Percentiles rank a stretch among this genome's conserved stretches.
Evolutionary conservation across 1,140 invertebrate genomes (phyloP).

Genomic region (Plectus sambesii): DNA sequence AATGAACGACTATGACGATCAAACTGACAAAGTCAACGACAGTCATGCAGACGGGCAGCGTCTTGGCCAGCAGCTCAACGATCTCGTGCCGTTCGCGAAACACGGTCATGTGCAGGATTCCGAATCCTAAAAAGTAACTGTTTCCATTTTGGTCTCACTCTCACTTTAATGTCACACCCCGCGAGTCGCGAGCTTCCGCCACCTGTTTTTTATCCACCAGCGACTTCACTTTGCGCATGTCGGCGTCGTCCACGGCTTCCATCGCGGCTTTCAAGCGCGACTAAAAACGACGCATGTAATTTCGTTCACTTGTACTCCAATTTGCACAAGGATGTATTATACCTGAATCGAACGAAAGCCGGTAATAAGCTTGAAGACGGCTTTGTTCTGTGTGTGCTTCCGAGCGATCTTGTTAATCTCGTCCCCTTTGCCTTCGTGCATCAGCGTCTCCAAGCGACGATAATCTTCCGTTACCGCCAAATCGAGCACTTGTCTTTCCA

Average conservation of each 20-base stretch:
- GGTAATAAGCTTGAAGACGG: conserved; percentile 29
- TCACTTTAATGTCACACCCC: conserved; percentile 25
- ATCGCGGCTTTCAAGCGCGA: conserved; percentile 27
- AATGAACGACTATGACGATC: neutral
- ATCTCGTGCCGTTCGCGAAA: conserved; percentile 41
- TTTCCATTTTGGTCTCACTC: neutral
- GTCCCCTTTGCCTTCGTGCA: conserved; percentile 37
- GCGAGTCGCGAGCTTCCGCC: conserved; percentile 31
- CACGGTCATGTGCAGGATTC: conserved; percentile 37
- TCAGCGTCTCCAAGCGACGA: conserved; percentile 31
- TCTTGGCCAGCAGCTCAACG: conserved; percentile 30
- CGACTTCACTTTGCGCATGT: conserved; percentile 20
- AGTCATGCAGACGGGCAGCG: conserved; percentile 30
- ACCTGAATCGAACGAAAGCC: conserved; percentile 40
- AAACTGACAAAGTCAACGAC: conserved; percentile 31
- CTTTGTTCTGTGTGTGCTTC: conserved; percentile 37
- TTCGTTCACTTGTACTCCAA: neutral
- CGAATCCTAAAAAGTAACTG: conserved; percentile 28
- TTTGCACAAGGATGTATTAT: conserved; percentile 8
- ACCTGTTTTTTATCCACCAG: conserved; percentile 29
- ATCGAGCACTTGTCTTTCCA: conserved; percentile 28
- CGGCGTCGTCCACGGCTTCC: conserved; percentile 35
- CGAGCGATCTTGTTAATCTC: conserved; percentile 41
- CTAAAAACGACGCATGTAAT: conserved; percentile 22
- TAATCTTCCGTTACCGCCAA: conserved; percentile 32